phyloP scores from a whole-genome alignment of 2,888 invertebrate genomes.

The Lepidochrysops patricia region DNA sequence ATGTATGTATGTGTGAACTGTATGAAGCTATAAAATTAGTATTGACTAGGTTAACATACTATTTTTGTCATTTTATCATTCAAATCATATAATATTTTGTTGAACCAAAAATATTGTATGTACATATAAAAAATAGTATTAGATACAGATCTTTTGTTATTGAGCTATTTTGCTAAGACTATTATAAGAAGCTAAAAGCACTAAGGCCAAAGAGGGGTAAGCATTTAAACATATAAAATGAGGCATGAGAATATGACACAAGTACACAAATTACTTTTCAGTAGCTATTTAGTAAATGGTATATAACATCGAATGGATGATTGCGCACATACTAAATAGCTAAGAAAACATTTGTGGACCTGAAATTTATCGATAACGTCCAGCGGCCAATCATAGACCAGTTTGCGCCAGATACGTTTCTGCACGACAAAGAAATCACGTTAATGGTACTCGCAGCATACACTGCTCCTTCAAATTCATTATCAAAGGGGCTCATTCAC shows the following conservation, averaged over 20 bases:
- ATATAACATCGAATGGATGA: slow-evolving; percentile 33
- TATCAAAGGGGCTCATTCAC: not conserved
- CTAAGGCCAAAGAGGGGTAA: not conserved
- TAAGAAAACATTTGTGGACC: slow-evolving; percentile 41
- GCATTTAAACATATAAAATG: not conserved
- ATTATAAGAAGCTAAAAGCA: not conserved
- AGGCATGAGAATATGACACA: slow-evolving; percentile 19
- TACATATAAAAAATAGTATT: too few species aligned
- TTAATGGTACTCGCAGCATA: slow-evolving; percentile 22
- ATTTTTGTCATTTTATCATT: not conserved
- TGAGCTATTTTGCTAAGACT: too few species aligned
- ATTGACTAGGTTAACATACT: not conserved
- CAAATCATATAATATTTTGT: not conserved
- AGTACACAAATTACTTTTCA: slow-evolving; percentile 40
- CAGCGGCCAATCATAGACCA: slow-evolving; percentile 40
- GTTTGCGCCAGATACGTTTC: slow-evolving; percentile 36
- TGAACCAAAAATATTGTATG: too few species aligned
- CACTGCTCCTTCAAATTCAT: not conserved
- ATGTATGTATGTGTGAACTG: not conserved
- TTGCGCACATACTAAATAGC: slow-evolving; percentile 42
- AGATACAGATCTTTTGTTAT: too few species aligned
- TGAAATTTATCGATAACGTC: slow-evolving; percentile 36
- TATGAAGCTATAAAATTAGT: not conserved
- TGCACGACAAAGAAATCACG: slow-evolving; percentile 30
- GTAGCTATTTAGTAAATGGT: slow-evolving; percentile 41